Percentiles rank a stretch among this genome's conserved stretches.
phyloP scores from a whole-genome alignment of 2,113 vertebrate species.

The Ameiurus melas region DNA sequence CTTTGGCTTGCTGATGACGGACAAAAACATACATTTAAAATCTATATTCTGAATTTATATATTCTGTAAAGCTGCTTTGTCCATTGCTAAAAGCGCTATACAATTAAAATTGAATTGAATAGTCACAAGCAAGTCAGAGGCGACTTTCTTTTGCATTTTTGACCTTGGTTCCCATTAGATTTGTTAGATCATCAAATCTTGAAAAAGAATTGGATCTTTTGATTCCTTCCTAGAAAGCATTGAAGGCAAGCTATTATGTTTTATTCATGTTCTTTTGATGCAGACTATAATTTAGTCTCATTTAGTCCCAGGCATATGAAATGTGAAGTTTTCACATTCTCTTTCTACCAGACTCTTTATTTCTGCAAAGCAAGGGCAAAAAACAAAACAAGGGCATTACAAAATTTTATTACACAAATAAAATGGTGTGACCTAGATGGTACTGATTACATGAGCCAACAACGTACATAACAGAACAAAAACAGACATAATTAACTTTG shows the following conservation, averaged over 20 bases:
- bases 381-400: too few species aligned
- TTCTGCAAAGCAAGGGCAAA: background rate
- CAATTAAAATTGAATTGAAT: too few species aligned
- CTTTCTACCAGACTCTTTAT: background rate
- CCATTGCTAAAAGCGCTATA: too few species aligned
- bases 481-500: background rate
- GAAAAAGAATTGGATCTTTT: slow-evolving; percentile 7
- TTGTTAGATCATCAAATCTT: slow-evolving; percentile 14
- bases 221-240: background rate
- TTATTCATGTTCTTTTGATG: slow-evolving; percentile 12
- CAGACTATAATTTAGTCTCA: too few species aligned
- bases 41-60: too few species aligned
- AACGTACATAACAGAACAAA: background rate
- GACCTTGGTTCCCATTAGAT: background rate
- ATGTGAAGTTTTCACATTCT: background rate
- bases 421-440: background rate
- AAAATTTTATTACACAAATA: background rate
- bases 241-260: background rate
- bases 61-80: too few species aligned
- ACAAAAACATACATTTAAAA: too few species aligned
- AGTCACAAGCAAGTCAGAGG: background rate
- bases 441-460: background rate
- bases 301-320: background rate
- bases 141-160: slow-evolving; percentile 40
- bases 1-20: too few species aligned